Base-by-base conservation (phyloP, 2,888 invertebrate species). In the Stenolophus ochropezus region DNA sequence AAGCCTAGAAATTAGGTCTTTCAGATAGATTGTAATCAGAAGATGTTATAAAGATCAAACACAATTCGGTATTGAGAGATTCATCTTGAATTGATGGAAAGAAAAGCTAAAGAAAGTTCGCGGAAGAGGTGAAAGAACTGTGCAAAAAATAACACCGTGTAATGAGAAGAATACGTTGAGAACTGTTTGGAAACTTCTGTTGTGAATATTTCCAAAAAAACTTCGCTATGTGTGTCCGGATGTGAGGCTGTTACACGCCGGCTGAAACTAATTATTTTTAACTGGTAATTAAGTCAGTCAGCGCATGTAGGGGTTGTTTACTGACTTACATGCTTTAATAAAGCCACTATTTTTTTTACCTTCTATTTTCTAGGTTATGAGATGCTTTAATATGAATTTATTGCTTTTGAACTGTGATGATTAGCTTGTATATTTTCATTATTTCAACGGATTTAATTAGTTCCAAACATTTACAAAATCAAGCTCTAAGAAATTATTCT, bases 231-330 rank as follows among this genome's bases (percentile, higher is more conserved):
- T 61, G 61, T 61, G 14, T 25, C 4, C 61, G 61, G 61, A 61
- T 61, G 23, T n/a, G 25, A 61, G 61, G 61, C 61, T 25, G 61
- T 61, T 61, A 61, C 25, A 61, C 61, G 25, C 61, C 61, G 61
- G 11, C 61, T 25, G 61, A 21, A 14, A 14, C 21, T 61, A 61
- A 61, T 61, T 61, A 61, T 61, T 61, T 61, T 61, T 61, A 61
- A 23, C 61, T 14, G 61, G 14, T 61, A 61, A 61, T 61, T 61
- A 61, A 23, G 61, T 61, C 61, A n/a, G 61, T 61, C 23, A 61
- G 23, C 25, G 25, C 25, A 23, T 61, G 25, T 14, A 61, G 14
- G 61, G 23, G 25, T 25, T 23, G 61, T 61, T 61, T 25, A 25
- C 23, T 23, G 23, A 8, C 33, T 42, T 42, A 11, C 11, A 18